These are phyloP conservation scores for Zaprionus gabonicus DNA, from an alignment of 1,140 invertebrate species.

Conservation along the genomic window DNA sequence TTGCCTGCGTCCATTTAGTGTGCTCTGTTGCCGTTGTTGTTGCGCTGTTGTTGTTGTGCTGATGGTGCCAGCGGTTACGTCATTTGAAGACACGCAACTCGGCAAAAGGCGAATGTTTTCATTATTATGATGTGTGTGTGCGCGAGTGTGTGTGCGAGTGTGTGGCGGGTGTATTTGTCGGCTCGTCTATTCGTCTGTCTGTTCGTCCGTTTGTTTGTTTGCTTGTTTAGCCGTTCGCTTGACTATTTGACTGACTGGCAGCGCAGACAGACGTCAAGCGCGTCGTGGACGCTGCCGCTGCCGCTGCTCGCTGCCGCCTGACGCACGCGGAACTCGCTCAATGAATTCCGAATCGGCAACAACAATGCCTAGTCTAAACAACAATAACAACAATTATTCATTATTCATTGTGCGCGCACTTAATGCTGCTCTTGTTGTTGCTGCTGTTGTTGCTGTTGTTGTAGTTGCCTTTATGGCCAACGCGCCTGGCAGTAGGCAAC, in stretches of 20 bases:
- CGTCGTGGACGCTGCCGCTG: too few relatives aligned
- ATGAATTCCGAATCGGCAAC: neutral
- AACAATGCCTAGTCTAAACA: neutral
- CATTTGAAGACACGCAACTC: slow-evolving; percentile 72
- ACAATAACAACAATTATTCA: slow-evolving; percentile 22
- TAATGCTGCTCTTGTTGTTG: neutral
- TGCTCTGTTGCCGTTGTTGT: neutral
- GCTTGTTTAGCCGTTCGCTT: slow-evolving; percentile 48
- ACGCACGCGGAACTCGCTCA: slow-evolving; percentile 30
- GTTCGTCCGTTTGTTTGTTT: slow-evolving; percentile 17
- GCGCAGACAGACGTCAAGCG: slow-evolving; percentile 26
- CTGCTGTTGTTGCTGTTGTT: neutral
- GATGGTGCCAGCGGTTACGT: slow-evolving; percentile 54
- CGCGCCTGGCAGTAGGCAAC: slow-evolving; percentile 1
- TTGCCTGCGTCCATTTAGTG: slow-evolving; percentile 32
- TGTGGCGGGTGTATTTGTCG: slow-evolving; percentile 23
- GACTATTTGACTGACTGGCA: slow-evolving; percentile 48
- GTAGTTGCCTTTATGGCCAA: slow-evolving; percentile 2
- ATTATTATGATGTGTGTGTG: slow-evolving; percentile 47
- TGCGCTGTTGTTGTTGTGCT: neutral
- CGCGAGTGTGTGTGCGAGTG: slow-evolving; percentile 32
- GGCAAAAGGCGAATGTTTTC: slow-evolving; percentile 66
- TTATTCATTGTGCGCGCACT: slow-evolving; percentile 17
- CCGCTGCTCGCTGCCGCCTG: neutral
- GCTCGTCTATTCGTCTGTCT: slow-evolving; percentile 10